phyloP scores from a whole-genome alignment of 2,888 invertebrate genomes.

The Sceliomorpha sp. region DNA sequence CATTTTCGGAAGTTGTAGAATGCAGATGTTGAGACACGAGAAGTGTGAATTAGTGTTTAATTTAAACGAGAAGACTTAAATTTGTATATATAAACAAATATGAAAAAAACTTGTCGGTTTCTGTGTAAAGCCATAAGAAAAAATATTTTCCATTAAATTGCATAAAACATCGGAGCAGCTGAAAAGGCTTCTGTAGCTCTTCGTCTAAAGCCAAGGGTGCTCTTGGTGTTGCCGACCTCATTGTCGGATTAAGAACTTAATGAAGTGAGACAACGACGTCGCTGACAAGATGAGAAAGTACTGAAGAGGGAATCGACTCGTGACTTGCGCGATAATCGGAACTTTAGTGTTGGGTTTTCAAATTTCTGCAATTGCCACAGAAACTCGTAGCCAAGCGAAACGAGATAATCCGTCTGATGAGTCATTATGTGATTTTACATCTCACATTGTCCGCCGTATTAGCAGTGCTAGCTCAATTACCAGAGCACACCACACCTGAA shows the following conservation, averaged over 20 bases:
- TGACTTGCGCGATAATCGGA: constrained; percentile 10
- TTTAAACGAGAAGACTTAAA: no score
- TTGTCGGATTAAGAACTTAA: constrained; percentile 50
- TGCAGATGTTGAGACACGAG: no score
- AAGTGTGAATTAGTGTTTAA: no score
- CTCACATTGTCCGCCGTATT: constrained; percentile 32
- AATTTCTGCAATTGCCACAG: constrained; percentile 2
- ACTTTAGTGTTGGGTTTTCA: background rate
- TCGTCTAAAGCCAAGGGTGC: constrained; percentile 44
- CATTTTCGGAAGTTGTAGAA: no score
- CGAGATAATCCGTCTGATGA: constrained; percentile 15
- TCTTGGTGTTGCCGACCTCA: constrained; percentile 51
- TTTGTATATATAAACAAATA: no score
- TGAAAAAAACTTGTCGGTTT: no score
- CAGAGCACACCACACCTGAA: constrained; percentile 29
- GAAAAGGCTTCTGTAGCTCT: constrained; percentile 34
- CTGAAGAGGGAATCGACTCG: constrained; percentile 5
- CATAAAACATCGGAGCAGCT: no score
- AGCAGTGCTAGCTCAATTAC: constrained; percentile 43
- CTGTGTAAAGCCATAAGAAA: no score
- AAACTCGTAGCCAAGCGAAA: constrained; percentile 17
- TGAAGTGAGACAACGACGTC: constrained; percentile 42
- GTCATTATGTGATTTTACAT: constrained; percentile 34
- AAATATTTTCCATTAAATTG: no score
- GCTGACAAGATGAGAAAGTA: constrained; percentile 19